A percentile compares a stretch with the other conserved stretches of the same genome.
Conservation (phyloP, 2,113 vertebrate genomes). For the Gnathonemus longibarbis region DNA sequence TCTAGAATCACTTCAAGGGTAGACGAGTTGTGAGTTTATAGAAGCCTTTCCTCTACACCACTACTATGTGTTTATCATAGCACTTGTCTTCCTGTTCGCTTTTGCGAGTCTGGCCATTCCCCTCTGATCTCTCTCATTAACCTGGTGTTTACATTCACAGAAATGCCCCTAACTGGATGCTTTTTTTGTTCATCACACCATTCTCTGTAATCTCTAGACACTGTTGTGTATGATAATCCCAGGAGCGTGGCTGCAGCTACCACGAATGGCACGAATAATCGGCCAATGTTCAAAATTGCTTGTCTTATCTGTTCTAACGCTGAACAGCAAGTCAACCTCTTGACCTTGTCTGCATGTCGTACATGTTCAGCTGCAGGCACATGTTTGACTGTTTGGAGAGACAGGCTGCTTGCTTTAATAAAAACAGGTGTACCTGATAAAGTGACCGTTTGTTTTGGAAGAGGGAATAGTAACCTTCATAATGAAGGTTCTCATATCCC, state of each 20-base stretch:
- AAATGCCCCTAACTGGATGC: neutral
- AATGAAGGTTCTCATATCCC: neutral
- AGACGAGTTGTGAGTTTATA: neutral
- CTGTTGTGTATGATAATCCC: neutral
- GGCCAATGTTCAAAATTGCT: neutral
- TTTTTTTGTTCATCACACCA: neutral
- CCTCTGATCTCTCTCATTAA: neutral
- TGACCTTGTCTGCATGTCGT: neutral
- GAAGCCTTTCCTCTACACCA: neutral
- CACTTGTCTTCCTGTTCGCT: neutral
- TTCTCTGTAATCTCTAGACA: neutral
- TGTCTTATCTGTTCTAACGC: neutral
- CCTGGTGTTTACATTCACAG: neutral
- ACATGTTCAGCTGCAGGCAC: neutral
- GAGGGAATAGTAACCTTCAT: slow-evolving; percentile 8
- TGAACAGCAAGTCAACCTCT: neutral
- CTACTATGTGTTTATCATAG: neutral
- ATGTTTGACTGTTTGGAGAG: neutral
- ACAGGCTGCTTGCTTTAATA: neutral
- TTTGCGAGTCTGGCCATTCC: neutral
- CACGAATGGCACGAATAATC: neutral
- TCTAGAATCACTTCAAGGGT: neutral
- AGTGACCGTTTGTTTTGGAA: neutral
- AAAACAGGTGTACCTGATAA: neutral
- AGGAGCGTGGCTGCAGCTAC: neutral